Base-by-base conservation (phyloP, 2,888 invertebrate genomes). In the Eupithecia insigniata region DNA sequence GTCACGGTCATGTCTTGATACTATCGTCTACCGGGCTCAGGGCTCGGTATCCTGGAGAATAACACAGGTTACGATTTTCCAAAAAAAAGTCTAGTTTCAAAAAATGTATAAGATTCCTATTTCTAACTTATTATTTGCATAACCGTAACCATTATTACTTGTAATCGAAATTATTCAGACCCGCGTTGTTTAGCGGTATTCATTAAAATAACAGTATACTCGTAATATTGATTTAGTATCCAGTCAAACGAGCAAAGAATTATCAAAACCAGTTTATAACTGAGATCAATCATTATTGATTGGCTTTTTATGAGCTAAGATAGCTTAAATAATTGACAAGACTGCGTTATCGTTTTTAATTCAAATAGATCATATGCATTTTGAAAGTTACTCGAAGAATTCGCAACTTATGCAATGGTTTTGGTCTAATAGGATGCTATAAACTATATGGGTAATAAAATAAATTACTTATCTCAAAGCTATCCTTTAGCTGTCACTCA, bases 201-300 rank as follows among this genome's bases (percentile, higher is more conserved):
- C 39, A 46, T 22, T 36, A 28, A n/a, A 26, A 66, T 71, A 73
- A 65, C 30, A 69, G 74, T 77, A 67, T 73, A 77, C 77, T 75
- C 71, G 74, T 76, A 76, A 78, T 78, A 76, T 79, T 79, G 75
- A 76, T 76, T 74, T 72, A 76, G 39, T 69, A 64, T 65, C 66
- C n/a, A 73, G 73, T 76, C 72, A 74, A 77, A 22, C 64, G 34
- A 36, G 36, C 22, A 22, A 36, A 26, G 14, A 34, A 26, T 22
- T 36, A 62, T 32, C 46, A n/a, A 62, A 64, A 64, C 64, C 64
- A 14, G 64, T 36, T 62, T 26, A 22, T n/a, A 60, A 22, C 1
- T 36, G 14, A 5, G 3, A 39, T 64, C 36, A 64, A 64, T 64
- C 64, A 64, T 39, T 64, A 71, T 61, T 69, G 69, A 69, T 70